Evolutionary conservation across 2,888 invertebrate genomes (phyloP).

Genomic region (Brachyptera risi): DNA sequence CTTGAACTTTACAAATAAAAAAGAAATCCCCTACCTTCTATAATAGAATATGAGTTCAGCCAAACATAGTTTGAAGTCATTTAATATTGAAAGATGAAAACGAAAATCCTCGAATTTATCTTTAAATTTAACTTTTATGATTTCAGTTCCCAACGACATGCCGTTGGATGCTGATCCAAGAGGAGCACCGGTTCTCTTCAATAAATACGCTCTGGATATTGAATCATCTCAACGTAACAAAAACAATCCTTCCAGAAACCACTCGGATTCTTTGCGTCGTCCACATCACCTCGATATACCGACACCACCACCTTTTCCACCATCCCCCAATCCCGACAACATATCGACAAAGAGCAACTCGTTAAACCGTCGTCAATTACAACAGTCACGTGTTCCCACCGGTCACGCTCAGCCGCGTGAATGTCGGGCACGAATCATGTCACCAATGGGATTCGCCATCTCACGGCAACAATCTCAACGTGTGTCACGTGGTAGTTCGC

Average conservation of each 20-base stretch:
- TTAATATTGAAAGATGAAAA: no score
- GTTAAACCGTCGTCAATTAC: neutral
- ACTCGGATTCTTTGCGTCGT: constrained; percentile 3
- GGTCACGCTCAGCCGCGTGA: constrained; percentile 34
- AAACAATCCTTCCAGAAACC: neutral
- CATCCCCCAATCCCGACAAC: neutral
- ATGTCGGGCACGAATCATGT: constrained; percentile 56
- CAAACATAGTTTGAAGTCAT: no score
- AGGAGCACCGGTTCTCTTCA: constrained; percentile 57
- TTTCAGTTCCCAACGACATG: no score
- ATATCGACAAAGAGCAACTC: neutral
- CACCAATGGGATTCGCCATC: constrained; percentile 62
- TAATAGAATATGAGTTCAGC: no score
- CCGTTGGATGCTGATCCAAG: constrained; percentile 4
- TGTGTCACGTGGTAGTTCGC: constrained; percentile 14
- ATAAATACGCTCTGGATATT: constrained; percentile 62
- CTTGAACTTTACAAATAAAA: no score
- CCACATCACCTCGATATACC: constrained; percentile 15
- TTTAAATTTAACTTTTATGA: no score
- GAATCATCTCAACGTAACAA: no score
- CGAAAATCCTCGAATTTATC: no score
- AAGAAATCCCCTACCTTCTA: no score
- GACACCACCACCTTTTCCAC: constrained; percentile 1
- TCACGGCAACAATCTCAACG: constrained; percentile 46
- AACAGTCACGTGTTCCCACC: constrained; percentile 24